These are phyloP conservation scores for Melieria picta DNA, from an alignment of 2,888 invertebrate genomes.

Conservation along the genomic window DNA sequence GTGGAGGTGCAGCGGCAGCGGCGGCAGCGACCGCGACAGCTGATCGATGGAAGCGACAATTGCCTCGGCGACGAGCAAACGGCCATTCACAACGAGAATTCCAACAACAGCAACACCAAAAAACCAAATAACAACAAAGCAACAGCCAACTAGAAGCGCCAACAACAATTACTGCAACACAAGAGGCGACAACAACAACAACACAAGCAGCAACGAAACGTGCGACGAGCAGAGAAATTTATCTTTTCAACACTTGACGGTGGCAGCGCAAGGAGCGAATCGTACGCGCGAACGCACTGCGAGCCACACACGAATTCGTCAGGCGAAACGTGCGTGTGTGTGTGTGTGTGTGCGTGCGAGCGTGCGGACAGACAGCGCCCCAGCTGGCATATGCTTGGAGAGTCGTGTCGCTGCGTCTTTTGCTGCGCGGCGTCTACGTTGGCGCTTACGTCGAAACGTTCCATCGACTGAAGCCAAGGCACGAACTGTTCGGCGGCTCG, in stretches of 20 bases:
- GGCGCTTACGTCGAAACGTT: background rate
- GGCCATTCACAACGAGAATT: conserved; percentile 31
- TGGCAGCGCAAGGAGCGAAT: conserved; percentile 15
- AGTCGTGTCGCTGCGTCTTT: background rate
- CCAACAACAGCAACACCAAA: conserved; percentile 21
- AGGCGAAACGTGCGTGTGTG: too few species aligned
- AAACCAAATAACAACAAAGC: conserved; percentile 8
- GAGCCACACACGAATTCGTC: background rate
- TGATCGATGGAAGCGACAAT: conserved; percentile 32
- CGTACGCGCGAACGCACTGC: conserved; percentile 1
- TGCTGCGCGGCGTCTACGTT: background rate
- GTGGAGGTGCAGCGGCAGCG: conserved; percentile 24
- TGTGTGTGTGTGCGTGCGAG: too few species aligned
- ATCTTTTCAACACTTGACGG: conserved; percentile 43
- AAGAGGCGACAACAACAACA: conserved; percentile 20
- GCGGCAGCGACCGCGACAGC: conserved; percentile 21
- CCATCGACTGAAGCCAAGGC: background rate
- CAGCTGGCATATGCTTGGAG: too few species aligned
- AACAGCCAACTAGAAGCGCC: conserved; percentile 31
- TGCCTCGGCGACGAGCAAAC: conserved; percentile 38
- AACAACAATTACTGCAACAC: conserved; percentile 12
- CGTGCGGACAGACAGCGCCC: too few species aligned
- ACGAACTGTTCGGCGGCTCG: background rate
- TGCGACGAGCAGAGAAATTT: conserved; percentile 38
- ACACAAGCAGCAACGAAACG: conserved; percentile 32